A percentile compares a stretch with the other conserved stretches of the same genome.
phyloP scores from a whole-genome alignment of 1,140 invertebrate species.

The Diabrotica undecimpunctata region DNA sequence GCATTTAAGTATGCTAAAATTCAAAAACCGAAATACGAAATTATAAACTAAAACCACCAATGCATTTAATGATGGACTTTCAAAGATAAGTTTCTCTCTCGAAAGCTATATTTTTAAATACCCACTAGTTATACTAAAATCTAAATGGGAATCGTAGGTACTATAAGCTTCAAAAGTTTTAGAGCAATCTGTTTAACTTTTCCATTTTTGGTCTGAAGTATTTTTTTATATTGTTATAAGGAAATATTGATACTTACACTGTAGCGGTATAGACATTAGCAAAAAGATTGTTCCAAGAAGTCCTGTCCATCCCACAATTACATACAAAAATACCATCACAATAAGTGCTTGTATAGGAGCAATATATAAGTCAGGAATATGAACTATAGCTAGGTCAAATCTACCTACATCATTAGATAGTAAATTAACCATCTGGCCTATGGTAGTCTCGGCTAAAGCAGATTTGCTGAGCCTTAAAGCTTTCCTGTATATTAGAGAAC shows the following conservation, averaged over 20 bases:
- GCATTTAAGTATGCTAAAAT: no score
- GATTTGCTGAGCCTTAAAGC: conserved; percentile 66
- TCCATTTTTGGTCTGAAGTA: no score
- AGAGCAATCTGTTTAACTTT: no score
- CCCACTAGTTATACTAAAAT: no score
- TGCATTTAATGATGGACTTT: no score
- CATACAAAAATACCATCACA: conserved; percentile 71
- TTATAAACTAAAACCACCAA: no score
- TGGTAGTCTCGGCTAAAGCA: conserved; percentile 71
- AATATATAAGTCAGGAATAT: conserved; percentile 64
- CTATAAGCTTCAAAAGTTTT: no score
- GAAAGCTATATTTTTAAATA: no score
- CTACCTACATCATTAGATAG: conserved; percentile 77
- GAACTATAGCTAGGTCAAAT: conserved; percentile 63
- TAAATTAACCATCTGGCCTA: conserved; percentile 83
- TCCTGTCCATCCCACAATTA: conserved; percentile 65
- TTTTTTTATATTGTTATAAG: no score
- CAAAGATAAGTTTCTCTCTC: no score
- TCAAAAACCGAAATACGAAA: no score
- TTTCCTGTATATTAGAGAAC: conserved; percentile 80
- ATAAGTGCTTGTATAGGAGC: conserved; percentile 73
- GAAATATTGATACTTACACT: conserved; percentile 54
- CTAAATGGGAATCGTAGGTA: no score
- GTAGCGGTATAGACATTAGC: conserved; percentile 79
- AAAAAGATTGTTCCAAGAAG: conserved; percentile 66